Evolutionary conservation across 1,140 invertebrate species (phyloP).

Genomic region (Formica exsecta): DNA sequence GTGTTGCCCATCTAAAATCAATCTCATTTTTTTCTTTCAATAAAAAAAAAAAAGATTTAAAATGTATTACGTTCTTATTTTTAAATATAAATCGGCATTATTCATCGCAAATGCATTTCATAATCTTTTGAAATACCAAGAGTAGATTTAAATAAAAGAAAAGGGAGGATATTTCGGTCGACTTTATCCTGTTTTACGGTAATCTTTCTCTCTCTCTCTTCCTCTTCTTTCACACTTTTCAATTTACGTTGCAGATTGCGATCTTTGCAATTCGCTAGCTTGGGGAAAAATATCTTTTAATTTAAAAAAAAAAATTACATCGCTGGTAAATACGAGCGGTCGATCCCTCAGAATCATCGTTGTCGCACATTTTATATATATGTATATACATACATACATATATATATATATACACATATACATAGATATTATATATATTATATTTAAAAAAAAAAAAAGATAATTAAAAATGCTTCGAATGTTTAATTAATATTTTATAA

Average conservation of each 20-base stretch:
- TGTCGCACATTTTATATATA: neutral
- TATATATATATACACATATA: neutral
- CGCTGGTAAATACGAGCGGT: too few relatives aligned
- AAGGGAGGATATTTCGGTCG: neutral
- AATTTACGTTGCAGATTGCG: neutral
- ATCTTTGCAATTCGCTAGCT: neutral
- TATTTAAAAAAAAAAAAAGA: neutral
- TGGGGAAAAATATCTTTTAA: constrained; percentile 13
- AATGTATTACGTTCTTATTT: neutral
- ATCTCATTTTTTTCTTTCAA: neutral
- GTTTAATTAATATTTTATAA: constrained; percentile 1
- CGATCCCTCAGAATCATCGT: neutral
- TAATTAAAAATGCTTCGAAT: neutral
- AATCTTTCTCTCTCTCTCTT: constrained; percentile 31
- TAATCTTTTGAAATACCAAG: neutral
- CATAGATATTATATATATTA: constrained; percentile 10
- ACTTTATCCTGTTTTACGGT: neutral
- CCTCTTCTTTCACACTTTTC: too few relatives aligned
- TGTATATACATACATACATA: neutral
- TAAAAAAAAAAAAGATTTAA: neutral
- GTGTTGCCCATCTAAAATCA: neutral
- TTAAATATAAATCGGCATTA: neutral
- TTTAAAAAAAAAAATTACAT: neutral
- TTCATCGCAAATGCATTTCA: neutral
- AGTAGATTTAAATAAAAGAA: neutral